phyloP scores from a whole-genome alignment of 2,113 vertebrate genomes.

The Macrotis lagotis region DNA sequence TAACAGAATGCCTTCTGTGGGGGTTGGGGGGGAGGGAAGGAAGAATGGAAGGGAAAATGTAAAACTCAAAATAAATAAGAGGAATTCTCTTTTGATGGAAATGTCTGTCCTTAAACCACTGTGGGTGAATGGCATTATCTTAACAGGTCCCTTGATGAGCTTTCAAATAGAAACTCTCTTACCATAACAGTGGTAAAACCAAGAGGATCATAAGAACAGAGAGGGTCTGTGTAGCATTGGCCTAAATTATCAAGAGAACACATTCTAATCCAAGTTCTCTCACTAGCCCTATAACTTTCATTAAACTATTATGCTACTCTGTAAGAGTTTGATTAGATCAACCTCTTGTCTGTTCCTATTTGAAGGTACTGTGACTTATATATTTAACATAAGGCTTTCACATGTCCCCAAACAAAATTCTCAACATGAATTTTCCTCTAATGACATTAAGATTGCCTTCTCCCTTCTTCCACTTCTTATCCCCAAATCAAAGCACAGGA shows the following conservation, averaged over 20 bases:
- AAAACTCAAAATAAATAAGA: not conserved
- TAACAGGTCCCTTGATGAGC: not conserved
- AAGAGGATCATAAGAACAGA: not conserved
- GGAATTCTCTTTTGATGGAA: not conserved
- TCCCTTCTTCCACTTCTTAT: not conserved
- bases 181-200: not conserved
- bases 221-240: not conserved
- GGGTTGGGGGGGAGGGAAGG: too few relatives aligned
- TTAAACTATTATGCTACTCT: not conserved
- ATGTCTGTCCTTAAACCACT: not conserved
- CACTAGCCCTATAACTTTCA: not conserved
- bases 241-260: not conserved
- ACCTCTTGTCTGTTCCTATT: not conserved
- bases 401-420: not conserved
- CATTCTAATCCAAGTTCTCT: not conserved
- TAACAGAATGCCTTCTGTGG: too few relatives aligned
- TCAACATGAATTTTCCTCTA: not conserved
- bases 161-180: not conserved
- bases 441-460: not conserved
- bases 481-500: not conserved
- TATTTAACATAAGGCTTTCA: not conserved
- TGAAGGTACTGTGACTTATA: not conserved
- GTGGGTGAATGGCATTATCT: not conserved
- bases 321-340: not conserved
- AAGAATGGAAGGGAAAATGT: too few relatives aligned